Percentiles rank a stretch among this genome's conserved stretches.
phyloP scores from a whole-genome alignment of 2,797 vertebrate genomes.

The Acridotheres tristis region DNA sequence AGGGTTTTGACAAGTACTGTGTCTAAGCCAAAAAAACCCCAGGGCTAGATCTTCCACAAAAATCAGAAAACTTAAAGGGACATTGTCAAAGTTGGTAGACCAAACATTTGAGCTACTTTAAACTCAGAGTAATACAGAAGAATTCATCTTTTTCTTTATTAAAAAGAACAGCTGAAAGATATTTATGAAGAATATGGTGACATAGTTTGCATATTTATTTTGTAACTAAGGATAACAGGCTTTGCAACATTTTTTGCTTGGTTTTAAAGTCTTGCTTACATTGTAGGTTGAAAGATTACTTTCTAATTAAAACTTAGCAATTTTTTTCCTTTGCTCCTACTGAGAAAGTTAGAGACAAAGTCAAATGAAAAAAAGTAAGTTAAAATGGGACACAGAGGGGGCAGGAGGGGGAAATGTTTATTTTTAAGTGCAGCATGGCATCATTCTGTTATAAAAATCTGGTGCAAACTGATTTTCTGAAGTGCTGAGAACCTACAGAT shows the following conservation, averaged over 20 bases:
- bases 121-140: not conserved
- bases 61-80: slow-evolving; percentile 50
- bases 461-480: slow-evolving; percentile 45
- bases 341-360: not conserved
- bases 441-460: slow-evolving; percentile 65
- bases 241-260: not conserved
- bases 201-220: not conserved
- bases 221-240: slow-evolving; percentile 1
- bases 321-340: not conserved
- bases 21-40: slow-evolving; percentile 53
- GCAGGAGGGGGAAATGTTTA: slow-evolving; percentile 12
- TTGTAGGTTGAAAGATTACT: slow-evolving; percentile 25
- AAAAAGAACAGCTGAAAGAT: slow-evolving; percentile 26
- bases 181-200: not conserved
- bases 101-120: slow-evolving; percentile 45
- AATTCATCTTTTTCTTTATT: not conserved
- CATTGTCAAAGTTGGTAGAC: slow-evolving; percentile 45
- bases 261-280: not conserved
- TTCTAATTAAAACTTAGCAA: slow-evolving; percentile 13
- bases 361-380: not conserved
- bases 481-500: not conserved
- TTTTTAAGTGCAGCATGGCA: slow-evolving; percentile 56
- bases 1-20: slow-evolving; percentile 58
- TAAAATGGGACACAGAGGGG: slow-evolving; percentile 41
- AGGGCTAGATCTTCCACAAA: slow-evolving; percentile 36